phyloP scores from a whole-genome alignment of 1,140 invertebrate species.

The Diachasma alloeum region DNA sequence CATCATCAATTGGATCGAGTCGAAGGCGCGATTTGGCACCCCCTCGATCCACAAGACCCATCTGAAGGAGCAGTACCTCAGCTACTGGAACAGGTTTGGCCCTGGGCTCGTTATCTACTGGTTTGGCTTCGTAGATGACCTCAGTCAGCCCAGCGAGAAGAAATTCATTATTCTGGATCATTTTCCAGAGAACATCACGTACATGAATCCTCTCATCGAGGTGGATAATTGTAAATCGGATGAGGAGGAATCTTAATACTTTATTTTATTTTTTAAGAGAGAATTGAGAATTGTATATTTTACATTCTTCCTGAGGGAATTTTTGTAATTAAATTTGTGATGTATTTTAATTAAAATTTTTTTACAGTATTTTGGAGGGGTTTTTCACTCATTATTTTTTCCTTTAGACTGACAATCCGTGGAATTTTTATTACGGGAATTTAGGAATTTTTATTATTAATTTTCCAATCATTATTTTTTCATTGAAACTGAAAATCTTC shows the following conservation, averaged over 20 bases:
- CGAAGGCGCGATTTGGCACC: constrained; percentile 93
- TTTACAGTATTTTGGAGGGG: not conserved
- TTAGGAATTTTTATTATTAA: too few species aligned
- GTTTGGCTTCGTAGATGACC: constrained; percentile 88
- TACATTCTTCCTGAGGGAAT: not conserved
- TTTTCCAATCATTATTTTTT: too few species aligned
- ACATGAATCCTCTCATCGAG: constrained; percentile 44
- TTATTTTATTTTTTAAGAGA: not conserved
- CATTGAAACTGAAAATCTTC: too few species aligned
- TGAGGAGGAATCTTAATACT: not conserved
- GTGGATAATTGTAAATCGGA: not conserved
- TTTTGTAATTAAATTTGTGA: not conserved
- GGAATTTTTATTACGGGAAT: too few species aligned
- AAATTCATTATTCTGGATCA: constrained; percentile 74
- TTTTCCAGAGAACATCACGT: constrained; percentile 67
- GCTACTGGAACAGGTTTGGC: constrained; percentile 96
- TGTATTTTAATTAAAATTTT: not conserved
- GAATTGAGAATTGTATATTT: not conserved
- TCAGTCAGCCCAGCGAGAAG: constrained; percentile 69
- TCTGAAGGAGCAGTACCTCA: constrained; percentile 84
- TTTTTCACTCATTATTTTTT: not conserved
- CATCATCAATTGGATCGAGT: constrained; percentile 96
- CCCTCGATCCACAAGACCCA: constrained; percentile 83
- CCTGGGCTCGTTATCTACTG: constrained; percentile 95
- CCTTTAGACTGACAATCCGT: not conserved